These are phyloP conservation scores for Monopterus albus DNA, from an alignment of 2,113 vertebrate genomes.

Conservation along the genomic window DNA sequence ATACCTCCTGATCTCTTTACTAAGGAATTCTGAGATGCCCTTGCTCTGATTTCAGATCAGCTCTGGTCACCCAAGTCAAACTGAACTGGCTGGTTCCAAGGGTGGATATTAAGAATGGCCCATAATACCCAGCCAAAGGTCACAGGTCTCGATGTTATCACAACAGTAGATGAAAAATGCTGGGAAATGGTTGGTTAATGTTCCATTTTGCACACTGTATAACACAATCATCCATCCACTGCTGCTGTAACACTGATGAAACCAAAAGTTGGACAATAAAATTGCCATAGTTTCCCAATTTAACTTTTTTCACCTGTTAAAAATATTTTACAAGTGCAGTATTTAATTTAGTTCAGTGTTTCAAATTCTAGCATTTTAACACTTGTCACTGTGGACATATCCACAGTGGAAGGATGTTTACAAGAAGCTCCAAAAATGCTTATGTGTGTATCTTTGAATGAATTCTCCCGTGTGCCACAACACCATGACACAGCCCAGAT, in stretches of 20 bases:
- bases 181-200: slow-evolving; percentile 12
- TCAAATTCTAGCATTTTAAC: no score
- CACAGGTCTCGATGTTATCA: slow-evolving; percentile 34
- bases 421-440: no score
- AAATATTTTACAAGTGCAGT: no score
- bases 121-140: slow-evolving; percentile 46
- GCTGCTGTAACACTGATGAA: not conserved
- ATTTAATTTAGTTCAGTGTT: no score
- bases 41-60: slow-evolving; percentile 41
- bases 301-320: no score
- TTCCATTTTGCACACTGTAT: slow-evolving; percentile 2
- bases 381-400: no score
- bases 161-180: slow-evolving; percentile 46
- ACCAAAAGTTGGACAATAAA: not conserved
- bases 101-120: slow-evolving; percentile 16
- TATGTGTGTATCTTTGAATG: slow-evolving; percentile 16
- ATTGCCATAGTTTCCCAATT: no score
- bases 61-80: not conserved
- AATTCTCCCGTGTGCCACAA: not conserved
- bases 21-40: slow-evolving; percentile 37
- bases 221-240: not conserved
- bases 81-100: slow-evolving; percentile 58
- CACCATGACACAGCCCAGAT: slow-evolving; percentile 64
- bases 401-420: no score
- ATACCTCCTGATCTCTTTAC: slow-evolving; percentile 65